Evolutionary conservation across 2,888 invertebrate species (phyloP).

Genomic region (Vandiemenella viatica): DNA sequence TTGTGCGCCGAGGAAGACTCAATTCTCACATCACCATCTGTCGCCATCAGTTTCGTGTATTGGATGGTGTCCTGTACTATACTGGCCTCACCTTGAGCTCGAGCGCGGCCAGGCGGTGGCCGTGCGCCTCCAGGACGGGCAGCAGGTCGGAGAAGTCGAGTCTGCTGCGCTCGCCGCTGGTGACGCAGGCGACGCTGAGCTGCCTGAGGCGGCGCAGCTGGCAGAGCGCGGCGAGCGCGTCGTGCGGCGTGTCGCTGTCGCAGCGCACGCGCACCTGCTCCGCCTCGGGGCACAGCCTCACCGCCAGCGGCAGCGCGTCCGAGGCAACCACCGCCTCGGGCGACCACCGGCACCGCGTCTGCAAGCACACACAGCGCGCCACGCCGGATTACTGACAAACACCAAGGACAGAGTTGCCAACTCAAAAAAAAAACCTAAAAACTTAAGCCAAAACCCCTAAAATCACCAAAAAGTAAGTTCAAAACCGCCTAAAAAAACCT

Average conservation of each 20-base stretch:
- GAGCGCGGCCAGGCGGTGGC: constrained; percentile 11
- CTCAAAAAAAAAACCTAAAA: too few species aligned
- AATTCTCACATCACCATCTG: too few species aligned
- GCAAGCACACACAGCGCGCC: constrained; percentile 12
- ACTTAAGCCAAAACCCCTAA: too few species aligned
- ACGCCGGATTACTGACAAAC: constrained; percentile 14
- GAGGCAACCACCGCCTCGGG: constrained; percentile 19
- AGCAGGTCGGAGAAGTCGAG: constrained; percentile 22
- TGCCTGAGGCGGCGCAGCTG: constrained; percentile 17
- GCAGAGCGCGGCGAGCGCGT: constrained; percentile 19
- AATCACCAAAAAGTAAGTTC: too few species aligned
- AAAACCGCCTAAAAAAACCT: too few species aligned
- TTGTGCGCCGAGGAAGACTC: too few species aligned
- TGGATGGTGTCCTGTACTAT: too few species aligned
- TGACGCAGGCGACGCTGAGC: constrained; percentile 23
- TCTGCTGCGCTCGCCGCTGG: constrained; percentile 21
- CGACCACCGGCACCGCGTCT: constrained; percentile 21
- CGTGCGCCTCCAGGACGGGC: constrained; percentile 20
- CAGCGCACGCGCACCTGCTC: constrained; percentile 17
- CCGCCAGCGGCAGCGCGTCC: constrained; percentile 21
- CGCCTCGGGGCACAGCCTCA: constrained; percentile 21
- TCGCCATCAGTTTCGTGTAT: too few species aligned
- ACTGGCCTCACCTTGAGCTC: constrained; percentile 18
- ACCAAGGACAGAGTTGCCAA: too few species aligned
- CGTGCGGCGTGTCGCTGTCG: constrained; percentile 22